Percentiles rank a stretch among this genome's conserved stretches.
These are phyloP conservation scores for Tortrix viridana DNA, from an alignment of 2,888 invertebrate species.

Conservation along the genomic window DNA sequence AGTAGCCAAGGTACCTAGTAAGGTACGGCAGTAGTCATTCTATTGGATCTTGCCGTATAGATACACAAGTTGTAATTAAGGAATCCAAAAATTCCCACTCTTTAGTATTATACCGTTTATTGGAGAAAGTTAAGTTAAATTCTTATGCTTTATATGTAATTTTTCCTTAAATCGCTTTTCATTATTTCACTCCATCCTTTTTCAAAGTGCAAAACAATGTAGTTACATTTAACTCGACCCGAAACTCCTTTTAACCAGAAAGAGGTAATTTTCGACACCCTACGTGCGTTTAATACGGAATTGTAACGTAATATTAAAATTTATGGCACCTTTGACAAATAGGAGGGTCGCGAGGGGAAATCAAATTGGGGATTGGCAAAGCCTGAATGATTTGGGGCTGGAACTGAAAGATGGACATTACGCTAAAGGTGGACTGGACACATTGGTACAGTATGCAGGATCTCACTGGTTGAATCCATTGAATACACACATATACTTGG, in stretches of 20 bases:
- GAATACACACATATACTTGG: too few relatives aligned
- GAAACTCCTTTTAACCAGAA: slow-evolving; percentile 6
- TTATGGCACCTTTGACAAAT: slow-evolving; percentile 24
- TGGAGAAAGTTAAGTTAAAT: too few relatives aligned
- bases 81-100: too few relatives aligned
- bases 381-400: slow-evolving; percentile 4
- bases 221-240: background rate
- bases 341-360: slow-evolving; percentile 8
- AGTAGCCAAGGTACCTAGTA: too few relatives aligned
- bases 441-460: too few relatives aligned
- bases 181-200: background rate
- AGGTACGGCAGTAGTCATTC: too few relatives aligned
- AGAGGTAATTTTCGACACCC: background rate
- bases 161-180: background rate
- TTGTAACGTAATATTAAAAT: slow-evolving; percentile 27
- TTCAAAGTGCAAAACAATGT: slow-evolving; percentile 2
- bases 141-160: too few relatives aligned
- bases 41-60: too few relatives aligned
- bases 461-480: too few relatives aligned
- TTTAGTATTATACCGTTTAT: too few relatives aligned
- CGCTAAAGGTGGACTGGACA: too few relatives aligned
- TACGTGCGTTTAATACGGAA: slow-evolving; percentile 18
- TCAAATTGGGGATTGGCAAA: slow-evolving; percentile 22
- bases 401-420: background rate
- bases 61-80: too few relatives aligned